Base-by-base conservation (phyloP, 2,113 vertebrate species). In the Entomyzon cyanotis region DNA sequence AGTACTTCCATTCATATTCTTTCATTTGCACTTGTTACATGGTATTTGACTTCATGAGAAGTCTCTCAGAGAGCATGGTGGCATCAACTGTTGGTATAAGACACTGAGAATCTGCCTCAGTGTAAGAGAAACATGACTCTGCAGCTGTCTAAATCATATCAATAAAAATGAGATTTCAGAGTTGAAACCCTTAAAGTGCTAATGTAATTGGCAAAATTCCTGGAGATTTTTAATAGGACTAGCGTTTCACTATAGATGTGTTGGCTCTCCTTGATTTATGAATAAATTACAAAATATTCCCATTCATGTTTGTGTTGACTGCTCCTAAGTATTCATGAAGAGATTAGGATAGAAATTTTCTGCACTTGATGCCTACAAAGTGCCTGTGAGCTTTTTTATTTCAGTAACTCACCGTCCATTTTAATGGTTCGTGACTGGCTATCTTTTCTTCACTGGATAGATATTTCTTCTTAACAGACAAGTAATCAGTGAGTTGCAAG, bases 131-230 rank as follows among this genome's bases (percentile, higher is more conserved):
- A 77, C 59, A 47, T 59, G 50, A 60, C 16, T 81, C 9, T 60
- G 63, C 56, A 90, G 55, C n/a, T 73, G 22, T 52, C 20, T 86
- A 85, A 70, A 90, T 65, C n/a, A 15, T 67, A 71, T 67, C 47
- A 94, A 90, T 81, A 78, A 87, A 91, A 93, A 84, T 42, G 52
- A 80, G 56, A 78, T 78, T 92, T 71, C 58, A 81, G 56, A 56
- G 60, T n/a, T 49, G 28, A 93, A 93, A 84, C 62, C 18, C 50
- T 63, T 87, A n/a, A 92, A 89, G 42, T 90, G 71, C 70, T 85
- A 70, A 69, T 80, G 15, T 55, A 95, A 93, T 42, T 96, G 84
- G 74, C 87, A 95, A 87, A 95, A 94, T 76, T 90, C 78, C 84
- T 88, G 55, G 44, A 70, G 46, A 50, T 86, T 94, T 91, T 85